Evolutionary conservation across 2,113 vertebrate species (phyloP).

Genomic region (Amazona guildingii): DNA sequence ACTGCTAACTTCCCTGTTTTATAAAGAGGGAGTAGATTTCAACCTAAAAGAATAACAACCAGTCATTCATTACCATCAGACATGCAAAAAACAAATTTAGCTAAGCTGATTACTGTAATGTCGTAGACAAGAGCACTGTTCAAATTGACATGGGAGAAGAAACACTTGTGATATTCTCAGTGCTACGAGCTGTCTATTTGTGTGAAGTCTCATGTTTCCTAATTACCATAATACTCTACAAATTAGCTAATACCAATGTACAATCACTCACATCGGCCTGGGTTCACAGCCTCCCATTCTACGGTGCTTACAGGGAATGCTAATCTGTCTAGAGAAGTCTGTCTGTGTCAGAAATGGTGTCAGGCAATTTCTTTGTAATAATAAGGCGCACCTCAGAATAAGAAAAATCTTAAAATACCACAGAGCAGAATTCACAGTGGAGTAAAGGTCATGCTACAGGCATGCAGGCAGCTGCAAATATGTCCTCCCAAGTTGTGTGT

Average conservation of each 20-base stretch:
- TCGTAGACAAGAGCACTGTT: constrained; percentile 56
- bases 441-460: not conserved
- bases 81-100: constrained; percentile 66
- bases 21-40: constrained; percentile 7
- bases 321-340: not conserved
- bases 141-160: constrained; percentile 54
- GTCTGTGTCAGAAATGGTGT: not conserved
- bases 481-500: not conserved
- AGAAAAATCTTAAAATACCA: not conserved
- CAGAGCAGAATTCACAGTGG: not conserved
- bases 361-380: not conserved
- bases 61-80: constrained; percentile 53
- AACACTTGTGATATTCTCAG: constrained; percentile 43
- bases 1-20: not conserved
- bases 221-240: constrained; percentile 58
- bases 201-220: constrained; percentile 49
- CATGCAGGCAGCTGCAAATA: not conserved
- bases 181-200: constrained; percentile 48
- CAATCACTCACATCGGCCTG: not conserved
- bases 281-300: constrained; percentile 8
- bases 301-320: not conserved
- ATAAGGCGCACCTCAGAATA: not conserved
- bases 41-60: constrained; percentile 26
- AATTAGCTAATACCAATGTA: constrained; percentile 55
- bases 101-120: constrained; percentile 66